Percentiles rank a stretch among this genome's conserved stretches.
Conservation (phyloP, 2,888 invertebrate genomes). For the Itoplectis maculator region DNA sequence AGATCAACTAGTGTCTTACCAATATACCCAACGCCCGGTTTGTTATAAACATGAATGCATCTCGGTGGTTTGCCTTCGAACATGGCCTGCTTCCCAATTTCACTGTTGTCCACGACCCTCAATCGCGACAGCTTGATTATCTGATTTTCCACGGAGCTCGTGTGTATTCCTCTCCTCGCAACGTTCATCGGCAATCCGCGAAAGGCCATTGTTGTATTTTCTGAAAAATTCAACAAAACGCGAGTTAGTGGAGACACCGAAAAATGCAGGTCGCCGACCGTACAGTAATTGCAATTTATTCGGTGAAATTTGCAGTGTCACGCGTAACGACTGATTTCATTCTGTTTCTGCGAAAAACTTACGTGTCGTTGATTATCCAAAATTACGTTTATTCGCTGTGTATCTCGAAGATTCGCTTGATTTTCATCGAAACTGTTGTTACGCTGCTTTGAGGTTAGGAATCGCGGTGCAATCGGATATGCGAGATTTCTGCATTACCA, state of each 20-base stretch:
- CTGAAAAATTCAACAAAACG: not conserved
- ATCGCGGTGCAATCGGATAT: not conserved
- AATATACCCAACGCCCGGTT: constrained; percentile 87
- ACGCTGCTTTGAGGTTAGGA: constrained; percentile 2
- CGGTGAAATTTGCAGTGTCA: not conserved
- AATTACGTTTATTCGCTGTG: not conserved
- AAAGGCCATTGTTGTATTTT: constrained; percentile 41
- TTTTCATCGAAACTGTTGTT: not conserved
- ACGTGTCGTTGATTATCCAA: not conserved
- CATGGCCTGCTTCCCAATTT: constrained; percentile 97
- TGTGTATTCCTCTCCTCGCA: constrained; percentile 85
- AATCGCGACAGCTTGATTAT: constrained; percentile 91
- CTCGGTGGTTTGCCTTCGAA: constrained; percentile 96
- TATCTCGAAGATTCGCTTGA: not conserved
- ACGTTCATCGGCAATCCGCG: constrained; percentile 32
- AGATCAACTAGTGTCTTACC: constrained; percentile 83
- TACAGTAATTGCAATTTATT: not conserved
- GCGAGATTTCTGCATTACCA: not conserved
- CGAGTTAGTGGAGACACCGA: not conserved
- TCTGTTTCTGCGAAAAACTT: not conserved
- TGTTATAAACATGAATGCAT: constrained; percentile 97
- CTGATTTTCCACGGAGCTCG: constrained; percentile 87
- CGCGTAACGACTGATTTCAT: not conserved
- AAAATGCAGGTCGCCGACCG: not conserved
- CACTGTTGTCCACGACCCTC: constrained; percentile 98